Conservation (phyloP, 1,140 invertebrate species). For the Rhopalosiphum padi region DNA sequence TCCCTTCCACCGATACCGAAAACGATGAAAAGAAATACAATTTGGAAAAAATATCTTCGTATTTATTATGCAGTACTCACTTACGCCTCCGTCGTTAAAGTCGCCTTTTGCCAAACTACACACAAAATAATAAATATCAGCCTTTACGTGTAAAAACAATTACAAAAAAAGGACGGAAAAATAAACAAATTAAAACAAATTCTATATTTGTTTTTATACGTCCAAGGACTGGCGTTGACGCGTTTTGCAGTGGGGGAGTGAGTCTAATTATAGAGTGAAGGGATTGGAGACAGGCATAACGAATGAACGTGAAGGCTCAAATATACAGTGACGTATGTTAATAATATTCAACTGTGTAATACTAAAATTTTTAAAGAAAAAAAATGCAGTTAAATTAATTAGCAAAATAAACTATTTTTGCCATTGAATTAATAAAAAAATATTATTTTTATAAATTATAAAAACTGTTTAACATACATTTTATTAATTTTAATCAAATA, state of each 20-base stretch:
- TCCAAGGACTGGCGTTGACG: constrained; percentile 13
- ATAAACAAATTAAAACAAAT: constrained; percentile 29
- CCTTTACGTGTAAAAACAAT: constrained; percentile 34
- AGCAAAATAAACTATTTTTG: background rate
- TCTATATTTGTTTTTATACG: constrained; percentile 44
- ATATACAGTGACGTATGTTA: background rate
- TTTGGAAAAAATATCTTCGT: background rate
- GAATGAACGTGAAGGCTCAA: background rate
- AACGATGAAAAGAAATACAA: background rate
- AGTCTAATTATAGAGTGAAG: constrained; percentile 52
- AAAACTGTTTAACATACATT: background rate
- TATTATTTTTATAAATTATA: background rate
- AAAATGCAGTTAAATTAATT: background rate
- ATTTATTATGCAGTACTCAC: background rate
- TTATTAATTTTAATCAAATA: background rate
- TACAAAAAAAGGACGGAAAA: background rate
- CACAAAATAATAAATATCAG: constrained; percentile 7
- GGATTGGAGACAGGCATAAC: constrained; percentile 33
- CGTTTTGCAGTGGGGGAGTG: constrained; percentile 37
- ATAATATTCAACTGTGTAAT: background rate
- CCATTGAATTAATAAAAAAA: background rate
- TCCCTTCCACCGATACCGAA: background rate
- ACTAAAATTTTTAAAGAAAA: background rate
- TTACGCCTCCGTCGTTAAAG: constrained; percentile 38
- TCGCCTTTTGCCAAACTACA: constrained; percentile 17